A percentile compares a stretch with the other conserved stretches of the same genome.
Evolutionary conservation across 2,113 vertebrate species (phyloP).

Genomic region (Odontophorus gujanensis): DNA sequence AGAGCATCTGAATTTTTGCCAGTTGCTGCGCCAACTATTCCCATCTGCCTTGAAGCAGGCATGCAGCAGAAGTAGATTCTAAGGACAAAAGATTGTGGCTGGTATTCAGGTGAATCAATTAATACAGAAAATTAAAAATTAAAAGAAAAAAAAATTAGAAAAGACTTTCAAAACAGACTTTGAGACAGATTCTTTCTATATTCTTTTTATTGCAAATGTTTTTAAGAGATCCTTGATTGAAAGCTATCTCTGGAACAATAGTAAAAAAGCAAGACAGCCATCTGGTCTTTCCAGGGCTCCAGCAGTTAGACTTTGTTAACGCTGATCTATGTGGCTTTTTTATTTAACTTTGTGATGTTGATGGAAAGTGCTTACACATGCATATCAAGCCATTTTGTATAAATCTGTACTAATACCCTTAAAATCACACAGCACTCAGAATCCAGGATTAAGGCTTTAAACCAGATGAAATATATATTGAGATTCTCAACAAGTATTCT

Average conservation of each 20-base stretch:
- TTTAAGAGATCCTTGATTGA: not conserved
- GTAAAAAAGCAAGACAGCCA: slow-evolving; percentile 17
- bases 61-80: not conserved
- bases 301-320: slow-evolving; percentile 15
- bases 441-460: slow-evolving; percentile 62
- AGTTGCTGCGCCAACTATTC: not conserved
- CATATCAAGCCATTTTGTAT: slow-evolving; percentile 59
- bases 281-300: slow-evolving; percentile 1
- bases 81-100: not conserved
- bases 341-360: slow-evolving; percentile 55
- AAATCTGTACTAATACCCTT: slow-evolving; percentile 59
- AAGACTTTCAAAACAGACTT: not conserved
- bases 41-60: not conserved
- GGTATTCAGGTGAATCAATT: not conserved
- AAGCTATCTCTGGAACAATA: not conserved
- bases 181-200: not conserved
- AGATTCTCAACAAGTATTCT: slow-evolving; percentile 63
- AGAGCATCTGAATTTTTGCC: slow-evolving; percentile 10
- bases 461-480: slow-evolving; percentile 64
- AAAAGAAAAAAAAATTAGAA: not conserved
- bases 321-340: slow-evolving; percentile 21
- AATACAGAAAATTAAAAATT: rapidly evolving
- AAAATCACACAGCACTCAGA: slow-evolving; percentile 47
- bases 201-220: not conserved
- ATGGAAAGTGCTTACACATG: slow-evolving; percentile 40